Evolutionary conservation across 30 jellyfish, hydroid and myxozoan genomes (phyloP).

Genomic region (Cassiopea andromeda): DNA sequence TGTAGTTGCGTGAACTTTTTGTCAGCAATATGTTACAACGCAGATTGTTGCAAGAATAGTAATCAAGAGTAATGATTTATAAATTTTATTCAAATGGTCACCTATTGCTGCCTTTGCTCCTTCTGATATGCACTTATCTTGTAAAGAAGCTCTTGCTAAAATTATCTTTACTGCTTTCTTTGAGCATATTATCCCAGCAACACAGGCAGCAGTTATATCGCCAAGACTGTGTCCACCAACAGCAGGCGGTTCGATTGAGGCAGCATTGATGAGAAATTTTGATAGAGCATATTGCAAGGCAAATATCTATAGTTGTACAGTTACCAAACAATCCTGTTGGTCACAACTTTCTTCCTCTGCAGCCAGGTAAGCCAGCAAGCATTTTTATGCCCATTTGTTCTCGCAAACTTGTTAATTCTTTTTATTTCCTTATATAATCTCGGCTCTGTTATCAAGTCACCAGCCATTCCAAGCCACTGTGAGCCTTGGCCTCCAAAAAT

Average conservation of each 20-base stretch:
- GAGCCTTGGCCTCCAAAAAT: slow-evolving; percentile 84
- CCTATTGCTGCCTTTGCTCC: slow-evolving; percentile 85
- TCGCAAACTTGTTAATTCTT: slow-evolving; percentile 37
- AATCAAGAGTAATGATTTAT: no score
- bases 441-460: slow-evolving; percentile 38
- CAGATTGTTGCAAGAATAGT: no score
- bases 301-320: slow-evolving; percentile 68
- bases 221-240: slow-evolving; percentile 87
- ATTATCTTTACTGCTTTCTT: slow-evolving; percentile 67
- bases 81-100: neutral
- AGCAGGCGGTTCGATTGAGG: slow-evolving; percentile 53
- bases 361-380: slow-evolving; percentile 43
- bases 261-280: slow-evolving; percentile 22
- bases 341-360: slow-evolving; percentile 23
- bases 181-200: slow-evolving; percentile 44
- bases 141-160: slow-evolving; percentile 79
- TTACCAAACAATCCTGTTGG: slow-evolving; percentile 52
- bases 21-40: no score
- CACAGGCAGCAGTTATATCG: slow-evolving; percentile 78
- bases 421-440: neutral
- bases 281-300: slow-evolving; percentile 74
- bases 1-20: no score
- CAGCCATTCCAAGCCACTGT: slow-evolving; percentile 84
- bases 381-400: slow-evolving; percentile 51
- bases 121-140: slow-evolving; percentile 45